Evolutionary conservation across 2,888 invertebrate genomes (phyloP).

Genomic region (Hypena proboscidalis): DNA sequence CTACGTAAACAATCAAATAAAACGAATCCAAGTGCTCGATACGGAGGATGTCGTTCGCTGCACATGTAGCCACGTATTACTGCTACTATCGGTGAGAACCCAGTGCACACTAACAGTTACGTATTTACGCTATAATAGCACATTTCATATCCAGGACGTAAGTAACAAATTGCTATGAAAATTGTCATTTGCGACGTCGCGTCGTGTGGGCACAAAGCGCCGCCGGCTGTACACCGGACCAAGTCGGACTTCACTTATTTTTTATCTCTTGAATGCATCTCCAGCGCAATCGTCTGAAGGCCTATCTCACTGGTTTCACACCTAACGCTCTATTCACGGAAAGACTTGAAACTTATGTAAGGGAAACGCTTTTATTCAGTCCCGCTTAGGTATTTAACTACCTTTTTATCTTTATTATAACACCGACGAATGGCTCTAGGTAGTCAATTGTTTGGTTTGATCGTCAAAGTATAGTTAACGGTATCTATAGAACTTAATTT

Average conservation of each 20-base stretch:
- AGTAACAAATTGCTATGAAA: conserved; percentile 42
- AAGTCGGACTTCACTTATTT: conserved; percentile 70
- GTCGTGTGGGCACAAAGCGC: conserved; percentile 29
- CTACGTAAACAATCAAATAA: no score
- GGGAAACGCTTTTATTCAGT: conserved; percentile 26
- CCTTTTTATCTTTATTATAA: no score
- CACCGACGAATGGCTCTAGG: no score
- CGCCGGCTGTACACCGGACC: conserved; percentile 46
- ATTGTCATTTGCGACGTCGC: conserved; percentile 41
- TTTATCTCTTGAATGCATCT: conserved; percentile 72
- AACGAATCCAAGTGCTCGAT: no score
- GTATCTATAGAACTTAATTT: no score
- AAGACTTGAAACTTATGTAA: conserved; percentile 46
- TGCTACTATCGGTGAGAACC: neutral
- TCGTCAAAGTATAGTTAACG: neutral
- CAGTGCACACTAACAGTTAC: conserved; percentile 5
- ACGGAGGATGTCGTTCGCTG: no score
- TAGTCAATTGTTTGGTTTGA: conserved; percentile 1
- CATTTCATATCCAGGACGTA: conserved; percentile 23
- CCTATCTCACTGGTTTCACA: conserved; percentile 65
- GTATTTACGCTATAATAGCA: conserved; percentile 1
- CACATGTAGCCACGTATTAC: neutral
- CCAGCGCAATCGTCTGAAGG: conserved; percentile 45
- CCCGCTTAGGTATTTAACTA: neutral
- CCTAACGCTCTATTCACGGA: conserved; percentile 58